Evolutionary conservation across 2,113 vertebrate species (phyloP), one percentile per base, ranked within the genome.

Genomic region (Rostratula benghalensis): DNA sequence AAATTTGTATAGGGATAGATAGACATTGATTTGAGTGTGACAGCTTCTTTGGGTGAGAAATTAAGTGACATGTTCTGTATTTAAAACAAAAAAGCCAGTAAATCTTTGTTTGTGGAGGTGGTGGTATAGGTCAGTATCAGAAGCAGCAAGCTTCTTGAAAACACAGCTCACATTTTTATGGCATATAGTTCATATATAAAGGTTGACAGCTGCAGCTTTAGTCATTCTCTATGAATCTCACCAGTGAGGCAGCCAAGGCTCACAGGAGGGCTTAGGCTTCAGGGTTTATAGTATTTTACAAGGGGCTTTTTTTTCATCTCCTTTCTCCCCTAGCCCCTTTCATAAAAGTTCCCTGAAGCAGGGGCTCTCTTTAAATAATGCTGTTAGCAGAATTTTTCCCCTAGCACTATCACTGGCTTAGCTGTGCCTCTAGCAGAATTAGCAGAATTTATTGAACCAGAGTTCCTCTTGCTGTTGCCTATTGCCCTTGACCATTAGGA

Each of bases 251-350:
- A 93, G 48, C 22, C 48, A 73, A 85, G 22, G 33, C 68, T 46
- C 41, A 54, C 24, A 25, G 27, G n/a, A 88, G n/a, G 30, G 21
- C 43, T 65, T 87, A 53, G 21, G 22, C 35, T 92, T 77, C 10
- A 27, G 21, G 2, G 3, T 46, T 87, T 37, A 19, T 78, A 65
- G 24, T 64, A 28, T 51, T 82, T 85, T 46, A 50, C 27, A 37
- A 23, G 4, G 24, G 15, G 3, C 19, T 61, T 81, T 77, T 5
- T 33, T 77, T n/a, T 60, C 53, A 10, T 63, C 4, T 31, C 10
- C 22, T n/a, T 17, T 4, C 1, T 45, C 6, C 7, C 18, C 6
- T 8, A 3, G 0, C 4, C 9, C 11, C 22, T 13, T 68, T 74
- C 57, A 33, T 61, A 25, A 84, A 84, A 74, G 46, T 51, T 5